phyloP scores from a whole-genome alignment of 2,888 invertebrate species.

The Archaeoteleia sp. region DNA sequence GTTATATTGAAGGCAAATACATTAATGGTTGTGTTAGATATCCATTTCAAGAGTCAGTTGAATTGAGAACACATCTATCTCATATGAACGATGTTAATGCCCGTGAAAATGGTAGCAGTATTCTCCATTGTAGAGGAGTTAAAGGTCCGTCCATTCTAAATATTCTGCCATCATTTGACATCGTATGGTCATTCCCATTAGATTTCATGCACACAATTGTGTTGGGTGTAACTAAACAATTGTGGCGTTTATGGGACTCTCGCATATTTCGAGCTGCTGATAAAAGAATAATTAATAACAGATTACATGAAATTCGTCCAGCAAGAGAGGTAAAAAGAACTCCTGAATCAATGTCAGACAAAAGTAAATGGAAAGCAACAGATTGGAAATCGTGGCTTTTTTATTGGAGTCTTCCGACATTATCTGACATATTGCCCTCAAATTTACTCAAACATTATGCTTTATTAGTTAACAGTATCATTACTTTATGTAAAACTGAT shows the following conservation, averaged over 20 bases:
- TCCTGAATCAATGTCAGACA: constrained; percentile 7
- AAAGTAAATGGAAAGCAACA: constrained; percentile 28
- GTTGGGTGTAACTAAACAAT: constrained; percentile 18
- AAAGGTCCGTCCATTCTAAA: constrained; percentile 21
- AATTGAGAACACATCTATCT: constrained; percentile 10
- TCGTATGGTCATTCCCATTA: constrained; percentile 35
- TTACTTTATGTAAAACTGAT: constrained; percentile 18
- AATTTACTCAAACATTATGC: constrained; percentile 15
- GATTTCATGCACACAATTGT: constrained; percentile 40
- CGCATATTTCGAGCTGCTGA: not conserved
- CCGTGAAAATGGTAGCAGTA: not conserved
- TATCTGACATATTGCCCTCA: constrained; percentile 12
- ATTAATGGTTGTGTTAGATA: constrained; percentile 5
- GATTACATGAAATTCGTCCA: constrained; percentile 14
- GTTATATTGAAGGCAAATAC: constrained; percentile 3
- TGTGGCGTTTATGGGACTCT: constrained; percentile 17
- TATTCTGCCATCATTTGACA: constrained; percentile 19
- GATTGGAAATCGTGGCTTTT: constrained; percentile 43
- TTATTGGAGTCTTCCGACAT: constrained; percentile 33
- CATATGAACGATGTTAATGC: constrained; percentile 3
- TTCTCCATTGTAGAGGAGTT: constrained; percentile 15
- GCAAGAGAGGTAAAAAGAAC: constrained; percentile 16
- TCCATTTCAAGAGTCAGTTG: not conserved
- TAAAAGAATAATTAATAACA: not conserved
- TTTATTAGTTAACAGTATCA: constrained; percentile 16